phyloP scores from a whole-genome alignment of 2,113 vertebrate genomes.

The Dendrocopos noguchii region DNA sequence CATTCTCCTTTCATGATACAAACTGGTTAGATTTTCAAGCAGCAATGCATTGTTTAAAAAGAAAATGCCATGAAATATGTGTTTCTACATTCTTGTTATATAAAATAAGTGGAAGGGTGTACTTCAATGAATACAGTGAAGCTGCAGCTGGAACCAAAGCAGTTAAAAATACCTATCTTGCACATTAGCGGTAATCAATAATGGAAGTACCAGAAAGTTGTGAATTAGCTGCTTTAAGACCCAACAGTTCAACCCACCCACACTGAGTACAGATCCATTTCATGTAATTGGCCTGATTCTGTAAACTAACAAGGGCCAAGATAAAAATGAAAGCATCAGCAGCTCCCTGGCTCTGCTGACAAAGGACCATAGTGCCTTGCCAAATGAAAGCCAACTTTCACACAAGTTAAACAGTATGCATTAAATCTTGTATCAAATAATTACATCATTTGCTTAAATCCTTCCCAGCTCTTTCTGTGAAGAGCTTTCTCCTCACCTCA shows the following conservation, averaged over 20 bases:
- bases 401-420: conserved; percentile 1
- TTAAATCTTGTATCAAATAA: conserved; percentile 50
- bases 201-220: conserved; percentile 62
- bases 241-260: conserved; percentile 43
- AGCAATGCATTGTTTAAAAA: not conserved
- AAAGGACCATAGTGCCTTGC: not conserved
- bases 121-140: conserved; percentile 30
- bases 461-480: not conserved
- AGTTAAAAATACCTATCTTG: conserved; percentile 41
- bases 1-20: not conserved
- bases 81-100: not conserved
- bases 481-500: too few species aligned
- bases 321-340: conserved; percentile 62
- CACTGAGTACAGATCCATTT: conserved; percentile 64
- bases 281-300: conserved; percentile 61
- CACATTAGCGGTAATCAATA: conserved; percentile 70
- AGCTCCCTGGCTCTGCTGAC: conserved; percentile 28
- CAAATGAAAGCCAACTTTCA: conserved; percentile 40
- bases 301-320: conserved; percentile 61
- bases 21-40: not conserved
- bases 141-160: conserved; percentile 38
- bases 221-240: conserved; percentile 67
- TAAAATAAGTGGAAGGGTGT: not conserved
- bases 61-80: not conserved
- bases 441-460: conserved; percentile 27